Evolutionary conservation across 1,140 invertebrate species (phyloP), one percentile per base, ranked within the genome.

Genomic region (Euschistus heros): DNA sequence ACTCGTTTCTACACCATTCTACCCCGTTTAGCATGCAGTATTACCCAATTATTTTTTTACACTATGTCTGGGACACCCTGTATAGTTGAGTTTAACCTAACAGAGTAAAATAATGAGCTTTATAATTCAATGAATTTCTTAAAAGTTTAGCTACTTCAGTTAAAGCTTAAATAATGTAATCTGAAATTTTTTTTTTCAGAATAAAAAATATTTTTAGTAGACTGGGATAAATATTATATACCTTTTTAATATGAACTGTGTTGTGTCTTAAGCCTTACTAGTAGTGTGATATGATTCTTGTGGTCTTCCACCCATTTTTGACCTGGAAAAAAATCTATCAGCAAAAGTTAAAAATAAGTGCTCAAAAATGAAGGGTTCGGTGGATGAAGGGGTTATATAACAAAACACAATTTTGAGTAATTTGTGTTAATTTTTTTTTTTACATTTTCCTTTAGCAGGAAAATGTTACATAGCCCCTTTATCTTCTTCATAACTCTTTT

Each of bases 161-260:
- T 44, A 44, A 44, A 44, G 42, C 17, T 17, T n/a, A 47, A n/a
- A 47, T n/a, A 13, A 17, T 4, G 18, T 5, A 47, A n/a, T 6
- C 4, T 4, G 46, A n/a, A 47, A 4, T 47, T 47, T 47, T 47
- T 15, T 47, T 15, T 47, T 47, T 47, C 15, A n/a, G 4, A 47
- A 6, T 20, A 47, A 47, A 20, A 47, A n/a, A 5, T 13, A 30
- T 30, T 8, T 5, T 30, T 8, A 30, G 8, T 30, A 30, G 3
- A 5, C 2, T 50, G n/a, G 14, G n/a, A 50, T 20, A 17, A 57
- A 26, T 26, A 57, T 13, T 24, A 57, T 15, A 24, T 57, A 57
- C 54, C 54, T 57, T 57, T 47, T 57, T 26, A 57, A 57, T 57
- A 57, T 57, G 22, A 26, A 20, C 26, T 24, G 54, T 26, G 18